Base-by-base conservation (phyloP, 2,113 vertebrate genomes). In the Aptenodytes patagonicus region DNA sequence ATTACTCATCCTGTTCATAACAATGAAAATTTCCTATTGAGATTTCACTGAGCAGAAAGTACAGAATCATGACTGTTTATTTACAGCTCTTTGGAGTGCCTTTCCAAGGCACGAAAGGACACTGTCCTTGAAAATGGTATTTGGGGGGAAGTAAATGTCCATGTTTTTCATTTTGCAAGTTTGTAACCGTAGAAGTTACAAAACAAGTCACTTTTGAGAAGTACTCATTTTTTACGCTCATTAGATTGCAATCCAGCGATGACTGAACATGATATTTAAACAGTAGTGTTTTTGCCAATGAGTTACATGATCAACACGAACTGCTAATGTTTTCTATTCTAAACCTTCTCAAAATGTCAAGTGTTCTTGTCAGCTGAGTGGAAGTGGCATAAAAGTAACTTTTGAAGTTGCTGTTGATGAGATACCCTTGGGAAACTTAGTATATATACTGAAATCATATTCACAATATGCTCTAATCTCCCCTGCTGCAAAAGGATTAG, bases 321-420 rank as follows among this genome's bases (percentile, higher is more conserved):
- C 95, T 97, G 97, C 94, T 97, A 95, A 97, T 95, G 95, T 97
- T 97, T 97, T 97, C 96, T 96, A 96, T 97, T 97, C 97, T 97
- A 97, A 97, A 97, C 91, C 96, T 97, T 95, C 96, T 97, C 91
- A 95, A 97, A 97, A 97, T 97, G 97, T 97, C 97, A 97, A 97
- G 95, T 97, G 94, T 96, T 96, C 96, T 97, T 94, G 96, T 96
- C 94, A 97, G 95, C 89, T 97, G 95, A 95, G 87, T 97, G 68
- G 78, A 97, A 97, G 94, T 88, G 87, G 91, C 87, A 97, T 93
- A 85, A 93, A 97, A 97, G 94, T 97, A 97, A 96, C 91, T 96
- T 97, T 51, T 89, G 70, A 94, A 96, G 75, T 87, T 94, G 84
- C 66, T 95, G 91, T 94, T 95, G 91, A 95, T 95, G 94, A 97